Evolutionary conservation across 2,888 invertebrate species (phyloP).

Genomic region (Himalopsyche kuldschensis): DNA sequence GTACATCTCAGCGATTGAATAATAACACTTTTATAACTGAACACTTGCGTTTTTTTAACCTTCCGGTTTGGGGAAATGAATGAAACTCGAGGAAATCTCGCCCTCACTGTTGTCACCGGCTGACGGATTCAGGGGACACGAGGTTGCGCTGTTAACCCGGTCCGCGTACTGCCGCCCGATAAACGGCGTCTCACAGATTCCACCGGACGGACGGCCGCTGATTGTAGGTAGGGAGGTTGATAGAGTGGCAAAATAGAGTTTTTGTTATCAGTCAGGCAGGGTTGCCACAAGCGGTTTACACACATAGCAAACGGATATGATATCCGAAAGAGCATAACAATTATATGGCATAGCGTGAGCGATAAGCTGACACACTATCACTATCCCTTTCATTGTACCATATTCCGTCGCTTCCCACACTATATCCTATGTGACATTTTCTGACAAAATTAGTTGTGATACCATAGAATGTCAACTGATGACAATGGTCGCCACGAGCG

Average conservation of each 20-base stretch:
- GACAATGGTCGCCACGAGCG: too few species aligned
- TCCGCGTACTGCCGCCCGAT: background rate
- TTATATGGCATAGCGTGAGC: too few species aligned
- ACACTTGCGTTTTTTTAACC: background rate
- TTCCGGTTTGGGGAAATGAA: background rate
- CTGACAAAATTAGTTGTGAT: too few species aligned
- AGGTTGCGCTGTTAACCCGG: background rate
- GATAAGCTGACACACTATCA: too few species aligned
- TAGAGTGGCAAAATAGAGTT: background rate
- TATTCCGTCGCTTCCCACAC: too few species aligned
- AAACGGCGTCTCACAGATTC: background rate
- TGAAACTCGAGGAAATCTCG: background rate
- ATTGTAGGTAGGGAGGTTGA: background rate
- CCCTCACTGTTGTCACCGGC: background rate
- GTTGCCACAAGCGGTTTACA: background rate
- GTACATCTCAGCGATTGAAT: conserved; percentile 40
- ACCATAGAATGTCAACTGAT: too few species aligned
- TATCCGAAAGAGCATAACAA: too few species aligned
- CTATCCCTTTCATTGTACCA: too few species aligned
- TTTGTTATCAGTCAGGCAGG: background rate
- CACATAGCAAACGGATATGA: too few species aligned
- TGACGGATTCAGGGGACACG: background rate
- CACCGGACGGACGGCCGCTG: background rate
- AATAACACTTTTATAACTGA: background rate
- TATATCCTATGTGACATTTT: too few species aligned